Evolutionary conservation across 1,140 invertebrate genomes (phyloP), one percentile per base, ranked within the genome.

Genomic region (Drosophila littoralis): DNA sequence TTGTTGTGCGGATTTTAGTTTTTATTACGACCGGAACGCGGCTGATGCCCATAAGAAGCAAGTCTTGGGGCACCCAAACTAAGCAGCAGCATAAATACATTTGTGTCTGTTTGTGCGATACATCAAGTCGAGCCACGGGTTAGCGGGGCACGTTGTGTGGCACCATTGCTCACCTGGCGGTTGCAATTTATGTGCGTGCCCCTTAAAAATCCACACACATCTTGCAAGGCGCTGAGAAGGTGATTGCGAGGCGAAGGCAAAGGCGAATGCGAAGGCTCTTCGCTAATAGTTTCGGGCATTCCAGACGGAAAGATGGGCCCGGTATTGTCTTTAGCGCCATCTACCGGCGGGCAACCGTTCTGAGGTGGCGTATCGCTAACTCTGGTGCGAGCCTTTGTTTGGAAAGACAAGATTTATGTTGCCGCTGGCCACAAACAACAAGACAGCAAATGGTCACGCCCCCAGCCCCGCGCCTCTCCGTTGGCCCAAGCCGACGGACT

Each of bases 1-100:
- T 89, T 89, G 84, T 89, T 89, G 85, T 89, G 84, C 77, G 84
- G 84, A 89, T 89, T 89, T 89, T 89, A 89, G 84, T 89, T 89
- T 89, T 89, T 89, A 89, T 89, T 89, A 89, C 84, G 88, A 74
- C 80, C 78, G 67, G 76, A 61, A 69, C 68, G 80, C 84, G 77
- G 54, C 67, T 79, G 75, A 77, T 81, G 78, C 64, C 81, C 82
- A 67, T 79, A 79, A 85, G 79, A 82, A 85, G 81, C 48, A 40
- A 52, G 50, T 46, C 63, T 65, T 65, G 63, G 46, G 7, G 40
- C 22, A 9, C 22, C 55, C 22, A n/a, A 63, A 28, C 58, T 8
- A 45, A 43, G 36, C 70, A 65, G 63, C 70, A 57, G 79, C 83
- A 88, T 88, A 86, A 86, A 89, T 89, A 88, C 80, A 89, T 89